Base-by-base conservation (phyloP, 2,797 vertebrate genomes). In the Varecia variegata region DNA sequence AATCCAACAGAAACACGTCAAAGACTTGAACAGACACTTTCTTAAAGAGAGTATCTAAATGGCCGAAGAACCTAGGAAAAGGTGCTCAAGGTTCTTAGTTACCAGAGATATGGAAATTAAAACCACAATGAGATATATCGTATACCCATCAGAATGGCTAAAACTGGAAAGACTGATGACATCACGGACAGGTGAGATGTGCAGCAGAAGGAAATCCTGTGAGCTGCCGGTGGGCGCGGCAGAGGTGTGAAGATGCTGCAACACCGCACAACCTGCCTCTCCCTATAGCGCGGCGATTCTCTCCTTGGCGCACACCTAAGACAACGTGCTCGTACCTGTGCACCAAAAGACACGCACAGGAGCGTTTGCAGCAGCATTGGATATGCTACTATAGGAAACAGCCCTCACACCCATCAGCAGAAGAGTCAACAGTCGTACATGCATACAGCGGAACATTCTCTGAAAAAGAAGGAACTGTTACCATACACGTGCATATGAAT, bases 171-270 rank as follows among this genome's bases (percentile, higher is more conserved):
- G 56, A 35, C 35, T 1, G 52, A 27, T 9, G 9, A 10, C 3
- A 6, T 13, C 18, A 8, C 5, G 1, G 10, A 15, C 1, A 20
- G 60, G 84, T 0, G 7, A 38, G 65, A 0, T 0, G 5, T 7
- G 11, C 25, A 45, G 43, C 54, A 27, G 2, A 14, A 2, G 14
- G 60, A 62, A 62, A 15, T 30, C 30, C 14, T 15, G 3, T 14
- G 6, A 32, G 30, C 30, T 62, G 30, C 15, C 17, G 60, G 12
- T 17, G 30, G 60, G 30, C 7, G 60, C n/a, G 60, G 30, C 30
- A 23, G 60, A 62, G 60, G 60, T 30, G 32, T 15, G 30, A 62
- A 62, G 32, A 32, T 30, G 30, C 60, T 32, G 30, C 30, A 32
- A 32, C 60, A 7, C 60, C 14, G 60, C 11, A 21, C 45, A 50